Evolutionary conservation across 2,797 vertebrate genomes (phyloP).

Genomic region (Lepidocolaptes lacrymiger): DNA sequence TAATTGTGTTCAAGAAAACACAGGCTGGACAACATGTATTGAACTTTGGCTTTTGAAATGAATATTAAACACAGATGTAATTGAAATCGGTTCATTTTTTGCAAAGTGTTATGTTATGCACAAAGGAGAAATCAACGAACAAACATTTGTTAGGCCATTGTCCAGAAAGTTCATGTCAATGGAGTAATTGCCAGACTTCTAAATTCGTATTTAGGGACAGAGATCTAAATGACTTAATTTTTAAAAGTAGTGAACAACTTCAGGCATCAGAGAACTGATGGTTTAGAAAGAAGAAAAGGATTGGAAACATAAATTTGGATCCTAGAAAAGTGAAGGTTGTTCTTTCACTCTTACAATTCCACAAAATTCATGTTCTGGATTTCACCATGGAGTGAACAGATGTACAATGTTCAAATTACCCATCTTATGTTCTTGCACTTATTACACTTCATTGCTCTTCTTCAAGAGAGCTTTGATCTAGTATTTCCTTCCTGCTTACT

Average conservation of each 20-base stretch:
- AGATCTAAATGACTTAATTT: not conserved
- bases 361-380: not conserved
- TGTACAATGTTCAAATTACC: not conserved
- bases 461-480: not conserved
- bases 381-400: not conserved
- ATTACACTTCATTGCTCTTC: not conserved
- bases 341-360: conserved; percentile 11
- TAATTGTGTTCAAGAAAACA: not conserved
- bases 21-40: not conserved
- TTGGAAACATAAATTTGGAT: conserved; percentile 24
- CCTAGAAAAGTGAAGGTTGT: not conserved
- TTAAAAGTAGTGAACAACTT: not conserved
- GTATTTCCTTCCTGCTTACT: not conserved
- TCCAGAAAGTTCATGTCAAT: not conserved
- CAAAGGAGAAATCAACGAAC: not conserved
- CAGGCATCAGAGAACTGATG: not conserved
- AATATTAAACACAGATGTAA: not conserved
- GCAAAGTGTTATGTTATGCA: not conserved
- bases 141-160: not conserved
- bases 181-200: not conserved
- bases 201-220: not conserved
- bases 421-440: not conserved
- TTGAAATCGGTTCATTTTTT: not conserved
- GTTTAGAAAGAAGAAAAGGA: not conserved
- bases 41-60: not conserved